Conservation (phyloP, 2,113 vertebrate genomes). For the Brachyistius frenatus region DNA sequence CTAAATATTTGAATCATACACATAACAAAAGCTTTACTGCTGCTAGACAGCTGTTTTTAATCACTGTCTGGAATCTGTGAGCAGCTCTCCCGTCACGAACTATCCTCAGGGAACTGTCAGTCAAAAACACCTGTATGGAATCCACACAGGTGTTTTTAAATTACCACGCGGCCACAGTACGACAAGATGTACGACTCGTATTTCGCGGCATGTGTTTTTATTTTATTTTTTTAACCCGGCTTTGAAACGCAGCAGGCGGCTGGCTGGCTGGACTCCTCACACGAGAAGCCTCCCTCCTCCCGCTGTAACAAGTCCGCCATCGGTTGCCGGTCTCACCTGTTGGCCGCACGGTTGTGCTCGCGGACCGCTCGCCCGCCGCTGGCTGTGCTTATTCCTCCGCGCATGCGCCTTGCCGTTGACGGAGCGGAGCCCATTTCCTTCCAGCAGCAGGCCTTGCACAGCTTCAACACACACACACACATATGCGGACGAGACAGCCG, state of each 20-base stretch:
- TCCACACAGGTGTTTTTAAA: too few relatives aligned
- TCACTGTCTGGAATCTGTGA: too few relatives aligned
- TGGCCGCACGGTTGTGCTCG: conserved; percentile 76
- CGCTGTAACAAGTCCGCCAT: conserved; percentile 65
- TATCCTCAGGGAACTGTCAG: too few relatives aligned
- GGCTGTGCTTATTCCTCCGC: conserved; percentile 17
- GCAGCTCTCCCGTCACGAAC: too few relatives aligned
- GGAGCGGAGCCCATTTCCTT: conserved; percentile 83
- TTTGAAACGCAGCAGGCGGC: neutral
- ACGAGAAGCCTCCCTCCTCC: neutral
- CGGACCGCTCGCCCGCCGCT: conserved; percentile 20
- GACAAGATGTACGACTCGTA: too few relatives aligned
- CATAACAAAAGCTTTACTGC: too few relatives aligned
- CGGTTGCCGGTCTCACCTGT: conserved; percentile 63
- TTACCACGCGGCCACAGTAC: too few relatives aligned
- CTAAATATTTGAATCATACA: too few relatives aligned
- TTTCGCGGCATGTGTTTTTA: too few relatives aligned
- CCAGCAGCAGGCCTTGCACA: conserved; percentile 73
- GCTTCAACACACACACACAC: conserved; percentile 36
- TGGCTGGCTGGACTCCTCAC: neutral
- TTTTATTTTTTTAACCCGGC: too few relatives aligned
- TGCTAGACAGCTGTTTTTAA: too few relatives aligned
- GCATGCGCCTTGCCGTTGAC: conserved; percentile 67
- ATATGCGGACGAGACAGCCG: conserved; percentile 36
- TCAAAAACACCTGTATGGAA: too few relatives aligned